Conservation (phyloP, 2,888 invertebrate species). For the Daptonema setosum region DNA sequence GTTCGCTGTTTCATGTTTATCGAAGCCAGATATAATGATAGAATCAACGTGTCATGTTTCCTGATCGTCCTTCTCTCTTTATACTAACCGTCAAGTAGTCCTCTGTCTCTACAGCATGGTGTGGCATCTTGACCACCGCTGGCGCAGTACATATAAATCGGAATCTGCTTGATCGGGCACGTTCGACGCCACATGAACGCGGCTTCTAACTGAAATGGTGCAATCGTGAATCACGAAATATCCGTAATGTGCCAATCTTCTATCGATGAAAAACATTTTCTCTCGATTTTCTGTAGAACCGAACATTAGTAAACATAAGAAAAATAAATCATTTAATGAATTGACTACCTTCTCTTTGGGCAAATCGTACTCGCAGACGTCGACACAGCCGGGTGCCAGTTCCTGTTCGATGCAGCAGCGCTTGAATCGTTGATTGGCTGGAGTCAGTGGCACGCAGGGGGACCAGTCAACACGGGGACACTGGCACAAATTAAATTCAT, state of each 20-base stretch:
- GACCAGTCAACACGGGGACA: conserved; percentile 3
- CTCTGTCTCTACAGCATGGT: background rate
- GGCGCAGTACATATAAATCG: conserved; percentile 5
- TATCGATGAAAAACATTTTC: too few relatives aligned
- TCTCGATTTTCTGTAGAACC: too few relatives aligned
- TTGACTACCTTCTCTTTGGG: background rate
- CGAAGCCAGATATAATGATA: too few relatives aligned
- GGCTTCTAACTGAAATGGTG: background rate
- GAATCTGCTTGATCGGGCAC: conserved; percentile 1
- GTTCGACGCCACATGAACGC: background rate
- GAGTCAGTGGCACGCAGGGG: background rate
- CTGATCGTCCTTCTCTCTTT: too few relatives aligned
- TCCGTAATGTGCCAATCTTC: background rate
- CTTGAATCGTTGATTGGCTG: background rate
- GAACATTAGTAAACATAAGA: background rate
- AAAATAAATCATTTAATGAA: background rate
- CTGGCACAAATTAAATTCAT: too few relatives aligned
- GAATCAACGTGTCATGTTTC: too few relatives aligned
- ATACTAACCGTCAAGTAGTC: too few relatives aligned
- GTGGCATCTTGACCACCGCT: conserved; percentile 3
- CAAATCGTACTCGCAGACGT: conserved; percentile 1
- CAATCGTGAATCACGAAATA: background rate
- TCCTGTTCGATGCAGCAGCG: background rate
- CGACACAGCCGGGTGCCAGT: background rate
- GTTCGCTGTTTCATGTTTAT: too few relatives aligned